These are phyloP conservation scores for Cisticola juncidis DNA, from an alignment of 2,113 vertebrate species.

Conservation along the genomic window DNA sequence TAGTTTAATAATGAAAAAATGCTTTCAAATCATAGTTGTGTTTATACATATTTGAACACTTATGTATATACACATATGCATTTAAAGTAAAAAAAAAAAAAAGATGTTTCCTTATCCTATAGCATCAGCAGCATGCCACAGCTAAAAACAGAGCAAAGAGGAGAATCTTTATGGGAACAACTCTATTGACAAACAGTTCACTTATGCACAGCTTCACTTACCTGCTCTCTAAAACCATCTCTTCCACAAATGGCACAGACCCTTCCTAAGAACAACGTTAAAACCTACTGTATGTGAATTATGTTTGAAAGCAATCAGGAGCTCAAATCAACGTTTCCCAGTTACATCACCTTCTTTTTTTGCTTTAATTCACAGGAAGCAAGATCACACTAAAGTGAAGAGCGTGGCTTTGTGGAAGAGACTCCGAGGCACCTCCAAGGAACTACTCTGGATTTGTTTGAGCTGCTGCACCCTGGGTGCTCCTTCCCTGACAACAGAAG, in stretches of 20 bases:
- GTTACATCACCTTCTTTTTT: not conserved
- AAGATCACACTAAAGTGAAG: not conserved
- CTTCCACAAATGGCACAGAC: conserved; percentile 73
- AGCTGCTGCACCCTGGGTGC: conserved; percentile 18
- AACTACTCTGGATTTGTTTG: not conserved
- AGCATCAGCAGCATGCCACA: conserved; percentile 80
- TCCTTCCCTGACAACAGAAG: conserved; percentile 46
- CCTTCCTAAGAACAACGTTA: not conserved
- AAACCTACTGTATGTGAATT: not conserved
- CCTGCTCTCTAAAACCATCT: conserved; percentile 70
- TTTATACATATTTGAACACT: conserved; percentile 66
- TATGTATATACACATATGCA: conserved; percentile 72
- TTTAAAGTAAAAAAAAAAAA: not conserved
- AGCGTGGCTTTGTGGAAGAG: conserved; percentile 72
- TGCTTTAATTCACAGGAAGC: not conserved
- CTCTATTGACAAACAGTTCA: conserved; percentile 38
- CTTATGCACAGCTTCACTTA: conserved; percentile 63
- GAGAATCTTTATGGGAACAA: conserved; percentile 30
- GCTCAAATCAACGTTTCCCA: not conserved
- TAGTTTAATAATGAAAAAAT: conserved; percentile 66
- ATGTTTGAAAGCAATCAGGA: not conserved
- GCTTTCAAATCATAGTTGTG: conserved; percentile 70
- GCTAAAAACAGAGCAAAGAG: conserved; percentile 78
- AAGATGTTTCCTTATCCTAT: conserved; percentile 83
- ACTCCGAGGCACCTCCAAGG: not conserved